Percentiles rank a stretch among this genome's conserved stretches.
Evolutionary conservation across 2,888 invertebrate species (phyloP).

Genomic region (Cinara cedri): DNA sequence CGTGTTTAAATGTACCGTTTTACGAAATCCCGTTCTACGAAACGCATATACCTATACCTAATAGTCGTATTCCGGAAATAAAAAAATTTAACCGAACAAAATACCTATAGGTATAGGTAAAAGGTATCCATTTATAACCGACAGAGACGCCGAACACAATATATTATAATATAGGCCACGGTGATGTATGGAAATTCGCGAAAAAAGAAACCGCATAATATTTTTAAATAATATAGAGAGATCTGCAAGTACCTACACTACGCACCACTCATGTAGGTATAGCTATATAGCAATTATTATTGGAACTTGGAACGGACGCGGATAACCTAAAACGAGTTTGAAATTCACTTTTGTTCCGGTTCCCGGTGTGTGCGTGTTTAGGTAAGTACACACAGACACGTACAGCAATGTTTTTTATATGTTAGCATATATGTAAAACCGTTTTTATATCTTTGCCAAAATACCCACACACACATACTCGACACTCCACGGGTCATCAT

Average conservation of each 20-base stretch:
- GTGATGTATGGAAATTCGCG: too few species aligned
- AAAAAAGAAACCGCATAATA: too few species aligned
- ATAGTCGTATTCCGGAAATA: too few species aligned
- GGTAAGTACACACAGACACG: not conserved
- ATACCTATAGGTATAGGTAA: too few species aligned
- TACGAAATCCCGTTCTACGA: too few species aligned
- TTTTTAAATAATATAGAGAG: not conserved
- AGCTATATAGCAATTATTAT: not conserved
- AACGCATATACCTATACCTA: too few species aligned
- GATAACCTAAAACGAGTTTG: conserved; percentile 6
- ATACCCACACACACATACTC: conserved; percentile 27
- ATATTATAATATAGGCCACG: not conserved
- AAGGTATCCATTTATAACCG: not conserved
- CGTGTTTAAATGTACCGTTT: too few species aligned
- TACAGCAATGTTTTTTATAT: too few species aligned
- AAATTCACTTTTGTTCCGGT: conserved; percentile 38
- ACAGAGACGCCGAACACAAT: too few species aligned
- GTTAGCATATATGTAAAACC: conserved; percentile 21
- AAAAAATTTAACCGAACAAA: too few species aligned
- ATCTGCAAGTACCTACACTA: too few species aligned
- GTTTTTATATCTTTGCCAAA: conserved; percentile 22
- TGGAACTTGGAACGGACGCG: not conserved
- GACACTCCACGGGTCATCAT: not conserved
- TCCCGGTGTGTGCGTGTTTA: not conserved
- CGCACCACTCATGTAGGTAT: not conserved